phyloP scores from a whole-genome alignment of 2,888 invertebrate species.

The Cerceris rybyensis region DNA sequence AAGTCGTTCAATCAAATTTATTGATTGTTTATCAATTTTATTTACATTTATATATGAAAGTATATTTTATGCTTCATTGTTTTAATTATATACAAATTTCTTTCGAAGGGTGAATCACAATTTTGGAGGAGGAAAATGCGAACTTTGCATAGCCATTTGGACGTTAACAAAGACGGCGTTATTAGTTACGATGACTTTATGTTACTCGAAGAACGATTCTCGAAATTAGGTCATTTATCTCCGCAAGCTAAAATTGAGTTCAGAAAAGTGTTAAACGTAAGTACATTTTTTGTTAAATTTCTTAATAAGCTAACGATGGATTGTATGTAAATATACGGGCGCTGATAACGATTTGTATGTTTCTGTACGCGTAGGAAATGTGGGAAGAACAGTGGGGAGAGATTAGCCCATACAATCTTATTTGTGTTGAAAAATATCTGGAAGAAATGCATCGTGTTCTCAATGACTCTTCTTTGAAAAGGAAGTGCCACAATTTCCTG shows the following conservation, averaged over 20 bases:
- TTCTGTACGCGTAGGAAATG: constrained; percentile 80
- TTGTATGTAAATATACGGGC: not conserved
- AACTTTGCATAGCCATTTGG: constrained; percentile 91
- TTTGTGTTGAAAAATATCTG: constrained; percentile 91
- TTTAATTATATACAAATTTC: not conserved
- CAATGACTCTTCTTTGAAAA: constrained; percentile 88
- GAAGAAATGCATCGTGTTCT: constrained; percentile 92
- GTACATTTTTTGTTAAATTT: constrained; percentile 16
- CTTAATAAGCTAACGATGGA: not conserved
- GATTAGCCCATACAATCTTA: constrained; percentile 90
- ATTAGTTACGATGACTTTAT: constrained; percentile 92
- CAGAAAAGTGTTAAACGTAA: constrained; percentile 87
- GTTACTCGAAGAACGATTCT: constrained; percentile 89
- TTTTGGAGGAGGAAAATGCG: constrained; percentile 95
- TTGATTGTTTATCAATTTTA: not conserved
- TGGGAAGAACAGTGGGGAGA: constrained; percentile 94
- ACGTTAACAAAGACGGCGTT: constrained; percentile 93
- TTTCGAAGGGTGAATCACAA: constrained; percentile 83
- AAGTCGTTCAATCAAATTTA: constrained; percentile 2
- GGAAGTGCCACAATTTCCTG: constrained; percentile 89
- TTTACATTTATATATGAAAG: constrained; percentile 2
- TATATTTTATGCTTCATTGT: not conserved
- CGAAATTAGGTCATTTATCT: constrained; percentile 88
- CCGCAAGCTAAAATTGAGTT: constrained; percentile 88
- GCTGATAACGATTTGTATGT: not conserved